These are phyloP conservation scores for Pterocles burchelli DNA, from an alignment of 2,113 vertebrate genomes.

Conservation along the genomic window DNA sequence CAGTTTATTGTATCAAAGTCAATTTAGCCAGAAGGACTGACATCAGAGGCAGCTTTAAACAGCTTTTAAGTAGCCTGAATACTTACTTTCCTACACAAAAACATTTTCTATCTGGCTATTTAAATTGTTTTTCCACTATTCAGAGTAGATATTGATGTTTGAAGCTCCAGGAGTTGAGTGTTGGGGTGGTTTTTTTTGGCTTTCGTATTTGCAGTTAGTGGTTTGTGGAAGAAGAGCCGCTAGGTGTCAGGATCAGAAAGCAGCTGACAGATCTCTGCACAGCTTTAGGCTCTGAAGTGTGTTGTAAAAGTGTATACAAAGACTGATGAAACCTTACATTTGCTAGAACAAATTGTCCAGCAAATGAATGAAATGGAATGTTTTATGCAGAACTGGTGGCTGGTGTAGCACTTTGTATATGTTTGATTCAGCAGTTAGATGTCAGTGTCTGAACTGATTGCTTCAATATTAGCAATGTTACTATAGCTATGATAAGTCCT, in stretches of 20 bases:
- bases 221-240: slow-evolving; percentile 2
- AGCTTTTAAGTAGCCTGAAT: neutral
- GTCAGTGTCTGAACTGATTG: neutral
- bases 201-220: neutral
- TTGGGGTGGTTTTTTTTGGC: no score
- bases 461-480: neutral
- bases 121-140: neutral
- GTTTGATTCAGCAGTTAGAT: neutral
- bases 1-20: neutral
- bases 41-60: neutral
- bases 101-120: neutral
- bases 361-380: fast-evolving
- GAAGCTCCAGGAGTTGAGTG: neutral
- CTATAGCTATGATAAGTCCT: neutral
- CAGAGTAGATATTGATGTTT: neutral
- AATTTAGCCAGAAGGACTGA: neutral
- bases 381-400: neutral
- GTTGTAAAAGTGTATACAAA: neutral
- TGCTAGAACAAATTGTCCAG: neutral
- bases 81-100: neutral
- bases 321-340: neutral
- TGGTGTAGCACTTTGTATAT: fast-evolving
- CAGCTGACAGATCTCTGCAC: neutral
- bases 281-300: neutral
- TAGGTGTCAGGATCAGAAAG: slow-evolving; percentile 70